A percentile compares a stretch with the other conserved stretches of the same genome.
Conservation (phyloP, 2,888 invertebrate genomes). For the Callosobruchus maculatus region DNA sequence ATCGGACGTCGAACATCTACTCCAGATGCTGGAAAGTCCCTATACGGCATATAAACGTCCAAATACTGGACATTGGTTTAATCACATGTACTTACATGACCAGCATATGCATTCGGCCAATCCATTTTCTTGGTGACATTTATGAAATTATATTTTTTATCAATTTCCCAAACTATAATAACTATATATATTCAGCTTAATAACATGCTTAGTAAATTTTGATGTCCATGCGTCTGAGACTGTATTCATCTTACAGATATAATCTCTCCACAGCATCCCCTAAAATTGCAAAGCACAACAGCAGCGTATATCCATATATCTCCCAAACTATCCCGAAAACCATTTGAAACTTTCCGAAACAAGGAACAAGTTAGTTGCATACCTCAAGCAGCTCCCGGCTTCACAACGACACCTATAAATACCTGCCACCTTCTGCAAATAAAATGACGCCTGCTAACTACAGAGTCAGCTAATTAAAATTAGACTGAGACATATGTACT, state of each 20-base stretch:
- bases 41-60: too few relatives aligned
- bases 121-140: too few relatives aligned
- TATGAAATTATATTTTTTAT: too few relatives aligned
- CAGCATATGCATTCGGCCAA: too few relatives aligned
- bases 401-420: neutral
- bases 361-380: neutral
- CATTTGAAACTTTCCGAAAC: neutral
- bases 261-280: neutral
- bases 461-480: neutral
- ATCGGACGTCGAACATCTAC: too few relatives aligned
- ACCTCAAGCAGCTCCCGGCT: neutral
- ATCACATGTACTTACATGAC: too few relatives aligned
- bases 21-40: too few relatives aligned
- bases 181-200: too few relatives aligned
- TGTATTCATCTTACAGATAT: neutral
- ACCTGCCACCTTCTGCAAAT: neutral
- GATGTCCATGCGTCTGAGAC: neutral
- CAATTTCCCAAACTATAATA: too few relatives aligned
- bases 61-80: too few relatives aligned
- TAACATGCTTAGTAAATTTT: too few relatives aligned
- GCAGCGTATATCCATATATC: neutral
- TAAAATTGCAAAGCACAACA: neutral
- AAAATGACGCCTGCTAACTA: neutral
- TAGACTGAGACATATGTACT: neutral
- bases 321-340: neutral